Percentiles rank a stretch among this genome's conserved stretches.
Evolutionary conservation across 2,113 vertebrate species (phyloP).

Genomic region (Nansenia antarctica): DNA sequence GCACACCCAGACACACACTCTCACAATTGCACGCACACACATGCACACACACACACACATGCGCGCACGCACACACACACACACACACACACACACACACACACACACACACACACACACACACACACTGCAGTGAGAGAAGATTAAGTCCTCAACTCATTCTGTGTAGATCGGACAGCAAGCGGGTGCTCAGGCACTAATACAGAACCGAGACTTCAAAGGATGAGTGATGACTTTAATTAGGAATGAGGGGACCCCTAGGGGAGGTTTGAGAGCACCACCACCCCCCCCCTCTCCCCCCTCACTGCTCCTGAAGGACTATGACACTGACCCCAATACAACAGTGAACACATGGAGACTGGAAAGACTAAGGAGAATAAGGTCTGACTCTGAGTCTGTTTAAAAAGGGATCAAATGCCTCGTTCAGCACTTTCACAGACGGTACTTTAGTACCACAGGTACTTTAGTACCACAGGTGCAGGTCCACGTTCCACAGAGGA

Average conservation of each 20-base stretch:
- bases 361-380: not conserved
- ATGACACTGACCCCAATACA: conserved; percentile 29
- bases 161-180: not conserved
- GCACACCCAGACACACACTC: not conserved
- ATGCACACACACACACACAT: not conserved
- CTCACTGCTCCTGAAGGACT: conserved; percentile 28
- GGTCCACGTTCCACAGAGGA: too few relatives aligned
- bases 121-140: not conserved
- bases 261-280: conserved; percentile 30
- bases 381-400: not conserved
- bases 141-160: not conserved
- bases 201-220: conserved; percentile 24
- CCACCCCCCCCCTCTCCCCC: not conserved
- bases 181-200: not conserved
- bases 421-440: not conserved
- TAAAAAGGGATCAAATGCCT: conserved; percentile 2
- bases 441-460: conserved; percentile 21
- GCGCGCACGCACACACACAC: conserved; percentile 3
- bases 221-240: conserved; percentile 55
- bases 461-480: too few relatives aligned
- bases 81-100: conserved; percentile 13
- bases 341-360: too few relatives aligned
- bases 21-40: conserved; percentile 2
- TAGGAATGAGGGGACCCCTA: conserved; percentile 19
- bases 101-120: conserved; percentile 14